These are phyloP conservation scores for Fopius arisanus DNA, from an alignment of 1,140 invertebrate species.

Conservation along the genomic window DNA sequence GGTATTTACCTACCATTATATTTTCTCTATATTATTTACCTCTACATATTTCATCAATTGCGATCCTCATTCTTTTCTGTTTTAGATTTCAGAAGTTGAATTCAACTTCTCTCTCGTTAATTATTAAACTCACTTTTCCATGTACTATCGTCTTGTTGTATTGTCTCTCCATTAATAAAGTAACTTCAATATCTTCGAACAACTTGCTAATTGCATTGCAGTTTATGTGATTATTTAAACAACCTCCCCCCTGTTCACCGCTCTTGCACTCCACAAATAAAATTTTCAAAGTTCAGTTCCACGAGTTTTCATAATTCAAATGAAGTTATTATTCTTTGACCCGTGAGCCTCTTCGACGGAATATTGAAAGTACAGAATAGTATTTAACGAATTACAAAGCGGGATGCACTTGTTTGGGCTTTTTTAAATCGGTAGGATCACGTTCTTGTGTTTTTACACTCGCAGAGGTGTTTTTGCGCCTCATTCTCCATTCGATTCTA, in stretches of 20 bases:
- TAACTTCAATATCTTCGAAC: neutral
- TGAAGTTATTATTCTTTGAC: neutral
- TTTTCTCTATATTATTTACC: too few species aligned
- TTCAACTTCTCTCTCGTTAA: neutral
- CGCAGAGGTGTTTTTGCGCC: neutral
- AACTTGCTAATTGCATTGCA: neutral
- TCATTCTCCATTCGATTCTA: neutral
- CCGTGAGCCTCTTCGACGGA: neutral
- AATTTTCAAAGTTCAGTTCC: neutral
- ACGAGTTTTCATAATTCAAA: neutral
- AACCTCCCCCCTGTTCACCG: neutral
- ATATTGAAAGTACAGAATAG: neutral
- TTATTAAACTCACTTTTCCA: neutral
- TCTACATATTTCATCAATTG: neutral
- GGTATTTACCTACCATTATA: constrained; percentile 45
- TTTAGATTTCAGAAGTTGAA: neutral
- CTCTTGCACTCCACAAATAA: neutral
- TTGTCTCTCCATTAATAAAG: neutral
- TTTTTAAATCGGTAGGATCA: neutral
- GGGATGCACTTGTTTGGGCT: too few species aligned
- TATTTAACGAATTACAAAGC: neutral
- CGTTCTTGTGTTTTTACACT: neutral
- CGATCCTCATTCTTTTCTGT: neutral
- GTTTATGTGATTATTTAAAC: neutral
- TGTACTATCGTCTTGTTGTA: neutral